Base-by-base conservation (phyloP, 2,888 invertebrate genomes). In the Eustalomyia histrio region DNA sequence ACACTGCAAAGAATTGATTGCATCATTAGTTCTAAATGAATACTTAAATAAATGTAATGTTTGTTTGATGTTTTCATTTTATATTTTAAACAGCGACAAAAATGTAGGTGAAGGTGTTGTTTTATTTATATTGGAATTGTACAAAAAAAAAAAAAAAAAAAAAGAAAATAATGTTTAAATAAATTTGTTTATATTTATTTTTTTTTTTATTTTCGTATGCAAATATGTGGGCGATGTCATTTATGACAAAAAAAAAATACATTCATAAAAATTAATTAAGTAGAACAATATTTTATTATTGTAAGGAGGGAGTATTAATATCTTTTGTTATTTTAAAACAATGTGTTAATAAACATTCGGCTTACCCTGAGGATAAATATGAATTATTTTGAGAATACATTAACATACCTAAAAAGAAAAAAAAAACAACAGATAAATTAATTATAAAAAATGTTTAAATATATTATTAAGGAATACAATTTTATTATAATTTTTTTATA, bases 31-130 rank as follows among this genome's bases (percentile, higher is more conserved):
- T 81, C 71, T 72, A 71, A 75, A 63, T 75, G 60, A 78, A 74
- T 81, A 55, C 35, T 69, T 78, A 72, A 78, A 67, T 61, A 60
- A 80, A 71, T 47, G 58, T 60, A 61, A 67, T 71, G 12, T 58
- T 52, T 18, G 12, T 72, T 65, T 21, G 29, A 17, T 43, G 21
- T 72, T 47, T 57, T 53, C 35, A 52, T 63, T 50, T 39, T 33
- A 71, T 52, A 29, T 50, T 50, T 24, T 35, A 35, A 24, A 65
- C 17, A 33, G 55, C 67, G 68, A 73, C 43, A 35, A 52, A 73
- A 78, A 81, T 78, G 61, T 78, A 75, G 78, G 78, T 81, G 81
- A 78, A 81, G 81, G 81, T 76, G 74, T 74, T 75, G 69, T 24
- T 80, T 79, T 67, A 68, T 79, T 72, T 79, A 73, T 73, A 12